These are phyloP conservation scores for Alaudala cheleensis DNA, from an alignment of 2,113 vertebrate genomes.

Conservation along the genomic window DNA sequence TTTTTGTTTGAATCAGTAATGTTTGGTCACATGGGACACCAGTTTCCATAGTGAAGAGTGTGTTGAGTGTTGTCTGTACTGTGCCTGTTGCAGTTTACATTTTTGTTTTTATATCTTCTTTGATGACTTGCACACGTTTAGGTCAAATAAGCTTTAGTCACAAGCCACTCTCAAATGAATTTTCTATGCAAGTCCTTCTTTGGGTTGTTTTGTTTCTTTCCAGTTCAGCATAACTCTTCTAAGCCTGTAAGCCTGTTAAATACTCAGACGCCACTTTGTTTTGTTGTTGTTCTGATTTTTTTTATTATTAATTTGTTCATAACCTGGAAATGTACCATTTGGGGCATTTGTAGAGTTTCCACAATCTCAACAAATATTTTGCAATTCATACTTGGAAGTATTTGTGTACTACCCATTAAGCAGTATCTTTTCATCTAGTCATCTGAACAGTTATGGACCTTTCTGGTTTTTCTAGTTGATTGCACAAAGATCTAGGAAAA, in stretches of 20 bases:
- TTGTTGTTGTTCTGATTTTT: background rate
- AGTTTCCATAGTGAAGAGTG: background rate
- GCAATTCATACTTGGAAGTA: background rate
- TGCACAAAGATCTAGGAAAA: background rate
- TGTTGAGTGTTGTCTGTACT: background rate
- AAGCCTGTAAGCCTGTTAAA: background rate
- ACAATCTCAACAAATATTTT: background rate
- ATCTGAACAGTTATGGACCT: background rate
- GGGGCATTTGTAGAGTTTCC: background rate
- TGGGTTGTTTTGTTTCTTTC: background rate
- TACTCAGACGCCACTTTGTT: background rate
- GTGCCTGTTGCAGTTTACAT: background rate
- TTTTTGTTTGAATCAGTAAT: background rate
- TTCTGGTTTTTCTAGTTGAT: background rate
- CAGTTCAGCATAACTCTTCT: background rate
- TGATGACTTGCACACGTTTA: background rate
- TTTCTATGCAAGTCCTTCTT: background rate
- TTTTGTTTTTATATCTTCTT: background rate
- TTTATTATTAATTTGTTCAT: background rate
- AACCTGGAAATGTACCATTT: background rate
- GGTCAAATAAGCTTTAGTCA: background rate
- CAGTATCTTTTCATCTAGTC: background rate
- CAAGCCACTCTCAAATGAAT: background rate
- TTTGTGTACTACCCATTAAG: background rate
- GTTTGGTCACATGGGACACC: background rate